A percentile compares a stretch with the other conserved stretches of the same genome.
phyloP scores from a whole-genome alignment of 2,797 vertebrate species.

The Macroramphosus scolopax region DNA sequence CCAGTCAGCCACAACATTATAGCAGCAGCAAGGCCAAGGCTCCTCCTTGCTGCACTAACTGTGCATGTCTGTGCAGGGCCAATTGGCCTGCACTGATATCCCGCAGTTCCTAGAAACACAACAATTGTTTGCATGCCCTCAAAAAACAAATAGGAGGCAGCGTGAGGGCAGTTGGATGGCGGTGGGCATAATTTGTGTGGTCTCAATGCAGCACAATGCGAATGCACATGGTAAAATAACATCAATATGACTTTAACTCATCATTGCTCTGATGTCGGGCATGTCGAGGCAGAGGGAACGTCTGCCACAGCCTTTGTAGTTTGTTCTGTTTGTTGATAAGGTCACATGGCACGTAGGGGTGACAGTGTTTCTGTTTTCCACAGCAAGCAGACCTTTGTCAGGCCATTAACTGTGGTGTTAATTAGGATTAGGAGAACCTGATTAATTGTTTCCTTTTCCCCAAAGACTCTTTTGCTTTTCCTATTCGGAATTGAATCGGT shows the following conservation, averaged over 20 bases:
- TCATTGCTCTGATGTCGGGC: slow-evolving; percentile 7
- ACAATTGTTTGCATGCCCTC: slow-evolving; percentile 59
- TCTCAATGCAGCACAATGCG: slow-evolving; percentile 5
- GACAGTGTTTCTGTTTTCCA: slow-evolving; percentile 53
- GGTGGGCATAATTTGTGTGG: slow-evolving; percentile 35
- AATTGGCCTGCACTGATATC: slow-evolving; percentile 63
- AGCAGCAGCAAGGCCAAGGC: slow-evolving; percentile 36
- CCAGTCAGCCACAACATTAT: slow-evolving; percentile 61
- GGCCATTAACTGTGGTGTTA: slow-evolving; percentile 56
- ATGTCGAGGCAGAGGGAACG: slow-evolving; percentile 10
- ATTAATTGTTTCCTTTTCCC: slow-evolving; percentile 46
- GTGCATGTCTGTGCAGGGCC: slow-evolving; percentile 57
- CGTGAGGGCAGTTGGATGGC: slow-evolving; percentile 16
- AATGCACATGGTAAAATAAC: slow-evolving; percentile 8
- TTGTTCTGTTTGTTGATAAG: slow-evolving; percentile 49
- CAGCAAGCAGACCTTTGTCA: slow-evolving; percentile 56
- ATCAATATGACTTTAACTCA: slow-evolving; percentile 15
- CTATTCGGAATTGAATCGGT: slow-evolving; percentile 16
- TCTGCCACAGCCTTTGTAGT: slow-evolving; percentile 37
- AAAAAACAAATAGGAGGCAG: slow-evolving; percentile 40
- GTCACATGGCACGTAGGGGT: slow-evolving; percentile 33
- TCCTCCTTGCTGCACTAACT: slow-evolving; percentile 50
- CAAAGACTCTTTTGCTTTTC: slow-evolving; percentile 16
- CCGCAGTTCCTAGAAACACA: slow-evolving; percentile 61
- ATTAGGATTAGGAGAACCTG: slow-evolving; percentile 47